Percentiles rank a stretch among this genome's conserved stretches.
Conservation (phyloP, 2,888 invertebrate species). For the Diaperis boleti region DNA sequence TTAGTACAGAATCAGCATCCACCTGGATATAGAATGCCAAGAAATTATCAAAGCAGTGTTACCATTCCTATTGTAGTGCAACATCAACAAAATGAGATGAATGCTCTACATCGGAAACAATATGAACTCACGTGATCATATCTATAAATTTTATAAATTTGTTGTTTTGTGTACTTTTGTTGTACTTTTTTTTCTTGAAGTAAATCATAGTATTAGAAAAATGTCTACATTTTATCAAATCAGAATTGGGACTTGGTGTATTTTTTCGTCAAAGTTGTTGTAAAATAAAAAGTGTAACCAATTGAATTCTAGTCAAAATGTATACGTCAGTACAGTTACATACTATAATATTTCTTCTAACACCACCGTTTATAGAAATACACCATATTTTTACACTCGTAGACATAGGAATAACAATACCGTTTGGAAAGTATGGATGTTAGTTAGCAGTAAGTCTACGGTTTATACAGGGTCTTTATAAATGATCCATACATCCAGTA, state of each 20-base stretch:
- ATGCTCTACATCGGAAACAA: conserved; percentile 53
- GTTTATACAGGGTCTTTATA: no score
- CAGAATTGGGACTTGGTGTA: no score
- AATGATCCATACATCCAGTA: no score
- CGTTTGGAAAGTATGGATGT: no score
- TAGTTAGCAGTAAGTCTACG: no score
- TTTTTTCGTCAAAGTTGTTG: no score
- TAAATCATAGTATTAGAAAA: background rate
- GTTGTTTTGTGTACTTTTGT: conserved; percentile 32
- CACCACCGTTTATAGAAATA: background rate
- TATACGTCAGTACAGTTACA: no score
- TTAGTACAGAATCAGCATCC: conserved; percentile 57
- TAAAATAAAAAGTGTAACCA: no score
- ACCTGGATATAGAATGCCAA: conserved; percentile 48
- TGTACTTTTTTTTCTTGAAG: background rate
- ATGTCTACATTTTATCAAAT: background rate
- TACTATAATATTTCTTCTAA: background rate
- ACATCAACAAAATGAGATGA: conserved; percentile 55
- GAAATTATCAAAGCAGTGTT: conserved; percentile 60
- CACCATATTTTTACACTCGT: no score
- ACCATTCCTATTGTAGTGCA: conserved; percentile 60
- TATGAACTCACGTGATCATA: conserved; percentile 59
- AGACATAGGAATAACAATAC: no score
- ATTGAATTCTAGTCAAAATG: no score
- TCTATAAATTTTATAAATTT: conserved; percentile 30